Conservation (phyloP, 2,797 vertebrate species). For the Sebastes oblongus region DNA sequence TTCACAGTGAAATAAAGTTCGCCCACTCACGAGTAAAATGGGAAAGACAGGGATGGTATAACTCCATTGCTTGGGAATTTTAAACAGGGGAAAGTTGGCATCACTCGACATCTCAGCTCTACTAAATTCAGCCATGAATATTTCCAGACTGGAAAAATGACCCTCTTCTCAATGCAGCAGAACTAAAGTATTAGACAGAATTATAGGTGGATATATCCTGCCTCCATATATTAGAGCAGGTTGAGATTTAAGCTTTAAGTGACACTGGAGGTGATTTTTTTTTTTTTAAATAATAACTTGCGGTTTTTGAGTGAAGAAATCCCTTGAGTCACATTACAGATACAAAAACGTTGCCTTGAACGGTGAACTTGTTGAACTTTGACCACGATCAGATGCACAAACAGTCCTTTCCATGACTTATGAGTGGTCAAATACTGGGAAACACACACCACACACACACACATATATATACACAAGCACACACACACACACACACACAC, state of each 20-base stretch:
- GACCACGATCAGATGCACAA: slow-evolving; percentile 68
- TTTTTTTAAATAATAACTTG: slow-evolving; percentile 1
- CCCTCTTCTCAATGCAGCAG: slow-evolving; percentile 62
- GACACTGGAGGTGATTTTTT: slow-evolving; percentile 19
- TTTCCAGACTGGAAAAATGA: slow-evolving; percentile 81
- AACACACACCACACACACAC: slow-evolving; percentile 45
- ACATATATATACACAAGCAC: slow-evolving; percentile 35
- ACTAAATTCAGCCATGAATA: slow-evolving; percentile 78
- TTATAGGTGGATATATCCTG: slow-evolving; percentile 49
- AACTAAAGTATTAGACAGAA: slow-evolving; percentile 58
- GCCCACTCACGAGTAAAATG: slow-evolving; percentile 76
- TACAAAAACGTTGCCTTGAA: slow-evolving; percentile 10
- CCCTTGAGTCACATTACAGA: slow-evolving; percentile 4
- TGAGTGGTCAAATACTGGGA: slow-evolving; percentile 63
- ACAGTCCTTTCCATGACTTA: slow-evolving; percentile 70
- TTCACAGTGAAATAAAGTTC: slow-evolving; percentile 67
- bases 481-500: slow-evolving; percentile 34
- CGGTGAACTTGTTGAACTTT: slow-evolving; percentile 68
- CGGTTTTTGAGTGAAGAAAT: slow-evolving; percentile 10
- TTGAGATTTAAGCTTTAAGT: slow-evolving; percentile 39
- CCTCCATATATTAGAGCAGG: slow-evolving; percentile 55
- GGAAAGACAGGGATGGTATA: slow-evolving; percentile 80
- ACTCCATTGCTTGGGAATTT: slow-evolving; percentile 84
- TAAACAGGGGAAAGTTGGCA: slow-evolving; percentile 86
- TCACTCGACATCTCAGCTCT: slow-evolving; percentile 62